phyloP scores from a whole-genome alignment of 2,888 invertebrate species.

The Caradrina kadenii region DNA sequence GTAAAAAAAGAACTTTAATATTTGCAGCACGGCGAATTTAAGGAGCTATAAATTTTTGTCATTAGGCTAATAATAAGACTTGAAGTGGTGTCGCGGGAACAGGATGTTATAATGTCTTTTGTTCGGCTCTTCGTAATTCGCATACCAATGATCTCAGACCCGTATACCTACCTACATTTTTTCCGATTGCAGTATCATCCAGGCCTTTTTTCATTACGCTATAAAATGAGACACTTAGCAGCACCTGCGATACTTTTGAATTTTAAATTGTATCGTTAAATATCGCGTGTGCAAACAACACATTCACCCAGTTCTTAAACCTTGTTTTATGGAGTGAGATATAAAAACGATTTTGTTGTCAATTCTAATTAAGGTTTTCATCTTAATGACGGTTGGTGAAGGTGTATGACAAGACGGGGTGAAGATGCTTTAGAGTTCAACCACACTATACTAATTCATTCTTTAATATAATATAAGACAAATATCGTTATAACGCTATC shows the following conservation, averaged over 20 bases:
- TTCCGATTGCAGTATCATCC: constrained; percentile 74
- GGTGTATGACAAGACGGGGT: neutral
- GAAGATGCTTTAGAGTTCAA: neutral
- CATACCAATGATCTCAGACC: constrained; percentile 86
- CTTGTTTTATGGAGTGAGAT: constrained; percentile 59
- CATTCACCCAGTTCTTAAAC: constrained; percentile 63
- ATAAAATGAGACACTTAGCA: constrained; percentile 75
- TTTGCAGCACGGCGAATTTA: constrained; percentile 88
- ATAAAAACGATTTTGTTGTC: constrained; percentile 58
- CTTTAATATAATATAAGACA: too few species aligned
- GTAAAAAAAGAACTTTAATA: constrained; percentile 79
- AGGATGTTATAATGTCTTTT: constrained; percentile 90
- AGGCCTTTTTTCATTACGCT: constrained; percentile 73
- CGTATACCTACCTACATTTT: constrained; percentile 76
- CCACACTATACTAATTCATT: neutral
- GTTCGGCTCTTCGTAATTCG: constrained; percentile 84
- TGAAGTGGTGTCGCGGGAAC: constrained; percentile 83
- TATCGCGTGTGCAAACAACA: constrained; percentile 69
- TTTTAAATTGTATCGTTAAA: constrained; percentile 71
- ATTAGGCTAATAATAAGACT: constrained; percentile 89
- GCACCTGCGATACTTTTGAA: constrained; percentile 71
- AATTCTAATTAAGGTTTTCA: constrained; percentile 56
- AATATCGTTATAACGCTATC: too few species aligned
- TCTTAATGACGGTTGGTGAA: constrained; percentile 38
- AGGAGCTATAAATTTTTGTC: constrained; percentile 89